Conservation (phyloP, 2,888 invertebrate genomes). For the Rhingia campestris region DNA sequence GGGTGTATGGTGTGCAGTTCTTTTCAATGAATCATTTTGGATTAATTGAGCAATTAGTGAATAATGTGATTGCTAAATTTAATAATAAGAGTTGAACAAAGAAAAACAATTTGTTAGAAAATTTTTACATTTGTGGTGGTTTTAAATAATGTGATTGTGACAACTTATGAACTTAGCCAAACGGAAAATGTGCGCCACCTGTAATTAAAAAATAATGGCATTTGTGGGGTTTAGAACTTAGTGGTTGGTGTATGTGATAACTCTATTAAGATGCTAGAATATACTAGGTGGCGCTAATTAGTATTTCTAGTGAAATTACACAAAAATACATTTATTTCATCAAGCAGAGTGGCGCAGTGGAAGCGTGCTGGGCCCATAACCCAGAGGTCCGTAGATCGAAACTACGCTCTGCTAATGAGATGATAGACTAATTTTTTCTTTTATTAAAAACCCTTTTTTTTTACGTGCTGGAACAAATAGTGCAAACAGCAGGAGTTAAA, state of each 20-base stretch:
- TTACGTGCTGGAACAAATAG: no score
- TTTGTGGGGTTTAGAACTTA: slow-evolving; percentile 1
- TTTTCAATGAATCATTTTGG: slow-evolving; percentile 79
- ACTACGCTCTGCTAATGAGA: slow-evolving; percentile 82
- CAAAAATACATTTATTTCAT: neutral
- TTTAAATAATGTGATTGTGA: neutral
- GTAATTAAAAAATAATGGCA: neutral
- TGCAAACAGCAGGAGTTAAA: no score
- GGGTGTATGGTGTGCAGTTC: slow-evolving; percentile 80
- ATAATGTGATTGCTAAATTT: slow-evolving; percentile 51
- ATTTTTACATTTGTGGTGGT: neutral
- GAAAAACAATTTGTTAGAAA: neutral
- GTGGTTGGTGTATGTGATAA: slow-evolving; percentile 8
- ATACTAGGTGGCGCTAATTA: neutral
- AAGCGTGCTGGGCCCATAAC: slow-evolving; percentile 92
- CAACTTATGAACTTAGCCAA: neutral
- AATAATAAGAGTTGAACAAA: slow-evolving; percentile 11
- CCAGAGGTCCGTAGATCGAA: slow-evolving; percentile 84
- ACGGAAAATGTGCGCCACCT: neutral
- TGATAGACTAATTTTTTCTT: slow-evolving; percentile 21
- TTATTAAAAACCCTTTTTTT: neutral
- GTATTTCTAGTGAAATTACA: no score
- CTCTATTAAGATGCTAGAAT: neutral
- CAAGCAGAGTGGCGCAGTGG: slow-evolving; percentile 91
- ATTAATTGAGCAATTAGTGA: slow-evolving; percentile 33